Evolutionary conservation across 2,797 vertebrate species (phyloP), one percentile per base, ranked within the genome.

Genomic region (Girardinus metallicus): DNA sequence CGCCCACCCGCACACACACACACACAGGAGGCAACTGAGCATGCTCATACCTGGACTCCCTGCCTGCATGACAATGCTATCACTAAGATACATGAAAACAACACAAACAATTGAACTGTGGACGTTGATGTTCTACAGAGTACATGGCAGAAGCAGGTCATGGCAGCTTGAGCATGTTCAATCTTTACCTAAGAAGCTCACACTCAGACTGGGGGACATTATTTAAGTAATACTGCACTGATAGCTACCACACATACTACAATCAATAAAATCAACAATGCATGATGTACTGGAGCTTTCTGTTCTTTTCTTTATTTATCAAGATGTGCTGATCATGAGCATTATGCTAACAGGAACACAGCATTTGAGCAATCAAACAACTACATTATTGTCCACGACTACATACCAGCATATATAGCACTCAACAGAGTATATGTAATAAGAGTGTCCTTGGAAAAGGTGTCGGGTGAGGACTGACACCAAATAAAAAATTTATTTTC

Each of bases 61-160:
- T 85, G 88, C 85, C 89, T 87, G 91, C 89, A 93, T 93, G 92
- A 94, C 44, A 86, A 93, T 88, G 91, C 89, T 86, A 81, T 92
- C 71, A 75, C 87, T 84, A 90, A 92, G 87, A 90, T 80, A 82
- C 79, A 83, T 2, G 46, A 81, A 85, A 57, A 83, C 6, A 86
- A 78, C 74, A 84, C 84, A 83, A 83, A 85, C 77, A 85, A 62
- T 71, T 70, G 39, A 77, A 46, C 44, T 36, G 80, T 73, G 70
- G 43, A 76, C 44, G 47, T 57, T 74, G 53, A 57, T 79, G 21
- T 41, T 36, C 26, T 79, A 80, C 51, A 77, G 62, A 26, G 39
- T 13, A 26, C 23, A 68, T 26, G 23, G 53, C 57, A 53, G 34
- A 55, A 23, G 53, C 16, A 72, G 39, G 73, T 73, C 36, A 76